Conservation (phyloP, 1,140 invertebrate species). For the Antheraea pernyi region DNA sequence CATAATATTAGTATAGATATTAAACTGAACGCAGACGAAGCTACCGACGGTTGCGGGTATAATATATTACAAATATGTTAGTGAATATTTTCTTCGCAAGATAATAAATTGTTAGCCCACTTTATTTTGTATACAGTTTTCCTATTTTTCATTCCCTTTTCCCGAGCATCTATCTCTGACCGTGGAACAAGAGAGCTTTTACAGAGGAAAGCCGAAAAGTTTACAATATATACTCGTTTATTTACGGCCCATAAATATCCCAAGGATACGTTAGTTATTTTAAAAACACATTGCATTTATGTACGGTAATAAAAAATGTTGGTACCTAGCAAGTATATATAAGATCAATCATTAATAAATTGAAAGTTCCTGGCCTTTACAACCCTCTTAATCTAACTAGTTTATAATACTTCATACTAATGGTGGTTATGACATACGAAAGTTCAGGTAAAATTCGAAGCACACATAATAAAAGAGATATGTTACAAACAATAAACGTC, state of each 20-base stretch:
- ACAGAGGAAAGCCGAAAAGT: constrained; percentile 1
- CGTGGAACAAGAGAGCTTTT: not conserved
- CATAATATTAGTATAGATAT: too few relatives aligned
- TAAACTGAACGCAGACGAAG: too few relatives aligned
- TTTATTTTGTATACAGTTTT: not conserved
- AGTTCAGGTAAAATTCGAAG: too few relatives aligned
- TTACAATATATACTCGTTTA: not conserved
- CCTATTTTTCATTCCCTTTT: not conserved
- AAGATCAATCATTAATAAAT: too few relatives aligned
- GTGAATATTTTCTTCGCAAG: not conserved
- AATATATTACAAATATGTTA: not conserved
- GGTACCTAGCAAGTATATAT: too few relatives aligned
- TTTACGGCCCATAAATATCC: not conserved
- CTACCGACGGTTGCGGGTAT: not conserved
- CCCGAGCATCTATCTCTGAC: not conserved
- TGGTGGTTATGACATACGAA: too few relatives aligned
- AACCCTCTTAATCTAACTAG: too few relatives aligned
- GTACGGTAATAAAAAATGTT: too few relatives aligned
- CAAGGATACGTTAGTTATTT: not conserved
- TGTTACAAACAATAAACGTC: too few relatives aligned
- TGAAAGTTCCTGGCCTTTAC: too few relatives aligned
- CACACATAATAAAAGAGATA: too few relatives aligned
- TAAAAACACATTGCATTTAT: not conserved
- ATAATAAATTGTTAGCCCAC: not conserved
- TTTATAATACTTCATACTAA: too few relatives aligned